Percentiles rank a stretch among this genome's conserved stretches.
These are phyloP conservation scores for Drosophila austrosaltans DNA, from an alignment of 2,888 invertebrate species.

Conservation along the genomic window DNA sequence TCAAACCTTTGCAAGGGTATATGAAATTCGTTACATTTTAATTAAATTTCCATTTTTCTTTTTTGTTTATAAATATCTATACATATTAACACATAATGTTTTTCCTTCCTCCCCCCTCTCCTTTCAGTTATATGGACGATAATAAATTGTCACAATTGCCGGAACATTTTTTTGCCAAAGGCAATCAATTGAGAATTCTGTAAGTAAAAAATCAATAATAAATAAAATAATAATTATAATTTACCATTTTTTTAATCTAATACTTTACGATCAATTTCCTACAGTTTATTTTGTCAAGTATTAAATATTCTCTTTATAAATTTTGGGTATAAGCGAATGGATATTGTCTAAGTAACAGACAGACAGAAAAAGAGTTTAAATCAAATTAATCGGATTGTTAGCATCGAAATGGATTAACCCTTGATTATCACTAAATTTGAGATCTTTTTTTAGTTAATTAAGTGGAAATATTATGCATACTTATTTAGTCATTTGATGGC, in stretches of 20 bases:
- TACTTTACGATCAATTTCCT: conserved; percentile 16
- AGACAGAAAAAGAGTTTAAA: background rate
- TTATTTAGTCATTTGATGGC: too few relatives aligned
- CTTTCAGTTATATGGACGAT: conserved; percentile 84
- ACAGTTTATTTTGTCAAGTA: background rate
- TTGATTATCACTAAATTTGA: too few relatives aligned
- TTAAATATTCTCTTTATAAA: background rate
- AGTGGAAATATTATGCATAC: background rate
- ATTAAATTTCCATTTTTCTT: background rate
- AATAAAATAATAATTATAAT: background rate
- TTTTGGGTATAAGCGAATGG: too few relatives aligned
- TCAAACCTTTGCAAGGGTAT: background rate
- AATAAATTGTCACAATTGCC: conserved; percentile 83
- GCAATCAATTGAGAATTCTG: conserved; percentile 82
- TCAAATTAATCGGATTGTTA: too few relatives aligned
- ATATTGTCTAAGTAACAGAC: too few relatives aligned
- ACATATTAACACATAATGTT: conserved; percentile 34
- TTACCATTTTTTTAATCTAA: background rate
- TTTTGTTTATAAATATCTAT: conserved; percentile 25
- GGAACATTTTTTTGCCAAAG: conserved; percentile 81
- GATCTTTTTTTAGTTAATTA: too few relatives aligned
- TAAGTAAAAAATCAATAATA: conserved; percentile 76
- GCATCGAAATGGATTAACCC: too few relatives aligned
- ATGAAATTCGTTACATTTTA: background rate
- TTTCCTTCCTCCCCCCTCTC: background rate